These are phyloP conservation scores for Hypercompe scribonia DNA, from an alignment of 2,888 invertebrate species.

Conservation along the genomic window DNA sequence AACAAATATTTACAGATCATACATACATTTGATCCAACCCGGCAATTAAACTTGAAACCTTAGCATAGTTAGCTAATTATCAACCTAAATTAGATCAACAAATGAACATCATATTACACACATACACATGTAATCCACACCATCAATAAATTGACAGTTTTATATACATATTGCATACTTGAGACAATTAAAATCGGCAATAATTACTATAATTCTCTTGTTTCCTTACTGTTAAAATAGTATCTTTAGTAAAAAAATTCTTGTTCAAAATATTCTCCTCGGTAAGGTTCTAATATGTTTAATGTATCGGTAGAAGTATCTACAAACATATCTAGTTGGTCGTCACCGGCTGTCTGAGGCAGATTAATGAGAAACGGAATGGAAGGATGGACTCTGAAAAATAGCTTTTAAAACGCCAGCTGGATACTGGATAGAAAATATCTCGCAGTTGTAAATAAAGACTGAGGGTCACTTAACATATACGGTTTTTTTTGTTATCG, in stretches of 20 bases:
- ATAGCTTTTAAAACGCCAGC: conserved; percentile 43
- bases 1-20: no score
- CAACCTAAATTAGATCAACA: no score
- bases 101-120: no score
- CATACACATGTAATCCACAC: no score
- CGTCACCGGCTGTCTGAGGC: conserved; percentile 48
- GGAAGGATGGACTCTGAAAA: conserved; percentile 52
- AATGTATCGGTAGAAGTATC: conserved; percentile 33
- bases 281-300: conserved; percentile 28
- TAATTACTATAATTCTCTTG: neutral
- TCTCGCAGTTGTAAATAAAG: conserved; percentile 31
- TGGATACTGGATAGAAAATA: conserved; percentile 33
- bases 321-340: conserved; percentile 32
- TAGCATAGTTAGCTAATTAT: no score
- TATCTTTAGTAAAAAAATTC: neutral
- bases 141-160: no score
- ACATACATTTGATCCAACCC: no score
- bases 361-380: conserved; percentile 49
- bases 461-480: neutral
- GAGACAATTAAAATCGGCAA: no score
- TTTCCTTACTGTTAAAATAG: neutral
- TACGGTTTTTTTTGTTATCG: no score
- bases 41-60: no score
- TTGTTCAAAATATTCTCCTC: neutral
- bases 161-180: no score